These are phyloP conservation scores for Petrocephalus microphthalmus DNA, from an alignment of 2,113 vertebrate species.

Conservation along the genomic window DNA sequence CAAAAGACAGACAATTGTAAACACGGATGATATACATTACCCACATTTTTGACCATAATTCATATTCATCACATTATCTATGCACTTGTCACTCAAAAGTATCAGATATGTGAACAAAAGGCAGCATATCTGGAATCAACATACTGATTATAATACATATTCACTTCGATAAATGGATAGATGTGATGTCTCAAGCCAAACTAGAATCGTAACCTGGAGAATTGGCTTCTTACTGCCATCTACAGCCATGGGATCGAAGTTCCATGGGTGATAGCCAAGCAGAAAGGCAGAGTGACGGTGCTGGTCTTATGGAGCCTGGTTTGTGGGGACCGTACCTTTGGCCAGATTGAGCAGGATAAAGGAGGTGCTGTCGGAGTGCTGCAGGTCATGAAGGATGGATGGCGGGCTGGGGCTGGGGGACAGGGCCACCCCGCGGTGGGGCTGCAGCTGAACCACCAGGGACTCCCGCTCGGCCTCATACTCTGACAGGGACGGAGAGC, in stretches of 20 bases:
- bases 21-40: not conserved
- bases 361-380: conserved; percentile 83
- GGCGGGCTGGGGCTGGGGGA: conserved; percentile 62
- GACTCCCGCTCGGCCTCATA: conserved; percentile 66
- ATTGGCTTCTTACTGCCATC: not conserved
- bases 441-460: conserved; percentile 74
- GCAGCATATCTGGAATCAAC: not conserved
- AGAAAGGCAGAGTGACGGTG: not conserved
- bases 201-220: not conserved
- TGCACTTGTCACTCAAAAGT: not conserved
- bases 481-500: conserved; percentile 54
- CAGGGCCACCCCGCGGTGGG: conserved; percentile 61
- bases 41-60: not conserved
- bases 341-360: conserved; percentile 93
- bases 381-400: conserved; percentile 82
- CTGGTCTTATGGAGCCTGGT: not conserved
- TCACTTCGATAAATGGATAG: not conserved
- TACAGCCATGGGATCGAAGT: not conserved
- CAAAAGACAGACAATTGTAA: not conserved
- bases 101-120: not conserved
- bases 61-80: not conserved
- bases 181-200: not conserved
- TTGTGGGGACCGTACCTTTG: conserved; percentile 62
- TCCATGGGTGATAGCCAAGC: not conserved
- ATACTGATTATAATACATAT: not conserved